Base-by-base conservation (phyloP, 2,888 invertebrate species). In the Cerceris rybyensis region DNA sequence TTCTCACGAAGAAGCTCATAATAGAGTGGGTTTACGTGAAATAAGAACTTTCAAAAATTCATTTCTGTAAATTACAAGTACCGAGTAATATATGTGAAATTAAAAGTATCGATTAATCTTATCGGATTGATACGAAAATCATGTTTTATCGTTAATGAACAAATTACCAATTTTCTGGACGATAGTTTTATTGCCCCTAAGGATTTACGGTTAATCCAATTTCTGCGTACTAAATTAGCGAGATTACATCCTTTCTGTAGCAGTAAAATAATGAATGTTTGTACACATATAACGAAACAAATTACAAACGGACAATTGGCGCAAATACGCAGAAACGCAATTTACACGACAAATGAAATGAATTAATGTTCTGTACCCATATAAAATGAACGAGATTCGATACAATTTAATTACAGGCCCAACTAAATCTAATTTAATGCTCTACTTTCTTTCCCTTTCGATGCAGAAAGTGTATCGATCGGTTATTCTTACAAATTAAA, bases 211-310 rank as follows among this genome's bases (percentile, higher is more conserved):
- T 28, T 28, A 28, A 28, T 28, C 28, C 28, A 28, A 28, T 28
- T 28, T 28, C 28, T 1, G 28, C 4, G 28, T 28, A 28, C 28
- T 2, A 28, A 28, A 28, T 28, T 28, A 28, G 28, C 28, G 28
- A 28, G 28, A 28, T 28, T 28, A 28, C 28, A 28, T 60, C 14
- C 59, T 55, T 75, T 59, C 57, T 42, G 41, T 28, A 58, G 7
- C 49, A 28, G 58, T 64, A 5, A 41, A 59, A 60, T 42, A 57
- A 64, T n/a, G 55, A 49, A 70, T 64, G 57, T 64, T 70, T 13
- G 28, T 41, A 6, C 9, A 50, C 46, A 49, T 64, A 57, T 9
- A 28, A 41, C 14, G 43, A 11, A 54, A 65, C 16, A 71, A 54
- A 71, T 71, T 59, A 14, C 14, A 43, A 50, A 52, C 60, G 6